Base-by-base conservation (phyloP, 2,888 invertebrate genomes). In the Tachina fera region DNA sequence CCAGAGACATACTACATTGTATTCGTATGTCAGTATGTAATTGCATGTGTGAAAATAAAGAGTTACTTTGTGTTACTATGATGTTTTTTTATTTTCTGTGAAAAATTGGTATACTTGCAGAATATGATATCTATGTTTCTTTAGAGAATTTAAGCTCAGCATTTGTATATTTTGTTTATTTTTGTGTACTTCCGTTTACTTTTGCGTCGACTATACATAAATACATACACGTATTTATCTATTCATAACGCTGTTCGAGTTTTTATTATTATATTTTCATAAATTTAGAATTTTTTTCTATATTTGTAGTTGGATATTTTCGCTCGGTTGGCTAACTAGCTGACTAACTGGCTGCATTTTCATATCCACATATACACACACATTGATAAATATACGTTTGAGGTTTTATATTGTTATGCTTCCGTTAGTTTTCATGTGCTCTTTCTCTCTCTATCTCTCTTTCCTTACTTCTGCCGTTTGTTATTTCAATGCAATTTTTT, bases 401-500 rank as follows among this genome's bases (percentile, higher is more conserved):
- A 31, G 31, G 31, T 31, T 31, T 31, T 60, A 67, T 63, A 53
- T 65, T 51, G 61, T 47, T 63, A 47, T 39, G 58, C 51, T 72
- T 68, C 41, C 31, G 43, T 49, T 79, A 45, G 9, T 45, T 1
- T 13, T 53, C 41, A 56, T 56, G n/a, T 51, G n/a, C 51, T 53
- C 22, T 1, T 2, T 16, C 10, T 58, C 31, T 22, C 31, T n/a
- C 16, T 8, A n/a, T n/a, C 6, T 19, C 10, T 56, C n/a, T 39
- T 16, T 43, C 47, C 31, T 16, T 68, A 10, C 14, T 47, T n/a
- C 81, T 80, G 86, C 45, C 49, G 63, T 75, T 83, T 78, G 72
- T 75, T 80, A 81, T 86, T 87, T 72, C 74, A 78, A 85, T 65
- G 56, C 63, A 63, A 75, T 61, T 74, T 78, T 79, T 47, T 76